Evolutionary conservation across 2,888 invertebrate genomes (phyloP).

Genomic region (Allygus modestus): DNA sequence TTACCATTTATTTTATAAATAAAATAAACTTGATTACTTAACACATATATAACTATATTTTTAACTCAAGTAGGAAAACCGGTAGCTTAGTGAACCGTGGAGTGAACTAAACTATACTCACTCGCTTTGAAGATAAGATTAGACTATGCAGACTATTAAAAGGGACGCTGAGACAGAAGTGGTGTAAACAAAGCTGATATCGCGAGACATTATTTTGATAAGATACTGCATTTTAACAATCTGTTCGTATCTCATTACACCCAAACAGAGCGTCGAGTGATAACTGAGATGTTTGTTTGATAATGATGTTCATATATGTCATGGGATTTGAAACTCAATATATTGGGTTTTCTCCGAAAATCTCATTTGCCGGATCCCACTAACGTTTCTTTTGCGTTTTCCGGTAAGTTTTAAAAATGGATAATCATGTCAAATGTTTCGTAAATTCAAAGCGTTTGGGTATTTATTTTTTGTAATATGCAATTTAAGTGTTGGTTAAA

Average conservation of each 20-base stretch:
- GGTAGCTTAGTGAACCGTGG: not conserved
- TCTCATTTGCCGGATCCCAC: too few species aligned
- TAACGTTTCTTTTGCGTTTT: too few species aligned
- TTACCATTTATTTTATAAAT: too few species aligned
- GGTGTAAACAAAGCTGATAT: slow-evolving; percentile 6
- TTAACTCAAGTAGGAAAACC: not conserved
- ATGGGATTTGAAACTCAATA: not conserved
- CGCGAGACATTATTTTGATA: slow-evolving; percentile 25
- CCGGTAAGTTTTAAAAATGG: too few species aligned
- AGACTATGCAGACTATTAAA: slow-evolving; percentile 1
- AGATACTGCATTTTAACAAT: slow-evolving; percentile 12
- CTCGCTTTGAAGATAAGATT: slow-evolving; percentile 14
- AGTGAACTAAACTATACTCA: not conserved
- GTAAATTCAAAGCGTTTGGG: too few species aligned
- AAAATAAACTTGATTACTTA: too few species aligned
- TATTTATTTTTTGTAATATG: too few species aligned
- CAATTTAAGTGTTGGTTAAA: too few species aligned
- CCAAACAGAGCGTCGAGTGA: not conserved
- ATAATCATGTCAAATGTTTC: too few species aligned
- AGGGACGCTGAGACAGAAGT: not conserved
- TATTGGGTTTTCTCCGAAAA: not conserved
- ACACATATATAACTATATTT: too few species aligned
- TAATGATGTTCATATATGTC: not conserved
- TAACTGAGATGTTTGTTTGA: not conserved
- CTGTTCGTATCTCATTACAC: not conserved